phyloP scores from a whole-genome alignment of 2,797 vertebrate genomes.

The Gymnocypris eckloni region DNA sequence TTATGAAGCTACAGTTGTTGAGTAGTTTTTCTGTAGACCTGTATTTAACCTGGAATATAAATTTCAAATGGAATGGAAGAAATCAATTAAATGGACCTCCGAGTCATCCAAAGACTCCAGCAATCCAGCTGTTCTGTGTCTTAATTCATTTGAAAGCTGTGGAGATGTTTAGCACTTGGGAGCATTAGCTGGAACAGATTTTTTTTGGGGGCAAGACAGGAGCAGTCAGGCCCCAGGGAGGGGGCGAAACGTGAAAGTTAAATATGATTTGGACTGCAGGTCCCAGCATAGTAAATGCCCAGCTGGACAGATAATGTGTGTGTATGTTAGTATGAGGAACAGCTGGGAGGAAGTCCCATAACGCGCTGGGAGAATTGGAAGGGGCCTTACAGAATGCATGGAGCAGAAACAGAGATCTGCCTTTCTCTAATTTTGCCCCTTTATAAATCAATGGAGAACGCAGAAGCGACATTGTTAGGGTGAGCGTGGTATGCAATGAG shows the following conservation, averaged over 20 bases:
- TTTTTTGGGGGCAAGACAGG: conserved; percentile 2
- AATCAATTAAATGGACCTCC: conserved; percentile 15
- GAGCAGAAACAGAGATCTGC: conserved; percentile 8
- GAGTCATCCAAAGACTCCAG: conserved; percentile 15
- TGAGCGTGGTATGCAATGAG: conserved; percentile 5
- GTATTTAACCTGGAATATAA: conserved; percentile 13
- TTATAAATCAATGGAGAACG: conserved; percentile 31
- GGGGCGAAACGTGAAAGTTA: conserved; percentile 17
- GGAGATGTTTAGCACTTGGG: conserved; percentile 28
- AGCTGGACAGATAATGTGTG: conserved; percentile 72
- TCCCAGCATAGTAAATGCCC: conserved; percentile 62
- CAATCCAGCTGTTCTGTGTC: conserved; percentile 44
- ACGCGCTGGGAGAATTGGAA: conserved; percentile 58
- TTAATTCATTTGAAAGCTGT: conserved; percentile 35
- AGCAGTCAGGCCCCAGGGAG: conserved; percentile 14
- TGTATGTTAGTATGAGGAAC: conserved; percentile 59
- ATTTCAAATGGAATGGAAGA: background rate
- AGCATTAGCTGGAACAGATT: conserved; percentile 23
- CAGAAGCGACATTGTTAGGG: background rate
- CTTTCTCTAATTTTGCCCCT: background rate
- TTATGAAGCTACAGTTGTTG: background rate
- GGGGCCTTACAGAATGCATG: conserved; percentile 5
- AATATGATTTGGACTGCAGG: conserved; percentile 57
- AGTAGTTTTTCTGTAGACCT: background rate
- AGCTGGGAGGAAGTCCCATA: conserved; percentile 80